Percentiles rank a stretch among this genome's conserved stretches.
Conservation (phyloP, 2,888 invertebrate species). For the Pilophorus perplexus region DNA sequence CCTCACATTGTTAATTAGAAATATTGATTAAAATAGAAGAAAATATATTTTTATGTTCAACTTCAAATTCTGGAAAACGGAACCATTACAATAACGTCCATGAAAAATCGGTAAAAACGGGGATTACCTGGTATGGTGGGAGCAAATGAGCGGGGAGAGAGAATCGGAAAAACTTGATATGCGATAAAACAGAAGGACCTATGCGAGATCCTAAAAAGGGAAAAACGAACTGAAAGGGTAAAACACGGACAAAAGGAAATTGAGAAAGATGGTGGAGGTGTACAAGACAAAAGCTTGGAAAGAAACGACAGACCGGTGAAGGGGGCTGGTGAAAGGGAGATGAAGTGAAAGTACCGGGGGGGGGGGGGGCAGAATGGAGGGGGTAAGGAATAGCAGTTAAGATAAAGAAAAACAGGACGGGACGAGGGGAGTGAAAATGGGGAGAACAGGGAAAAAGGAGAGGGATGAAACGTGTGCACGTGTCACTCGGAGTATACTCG, state of each 20-base stretch:
- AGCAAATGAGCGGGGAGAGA: too few relatives aligned
- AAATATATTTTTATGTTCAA: too few relatives aligned
- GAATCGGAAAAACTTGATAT: too few relatives aligned
- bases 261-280: neutral
- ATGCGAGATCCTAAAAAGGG: neutral
- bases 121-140: too few relatives aligned
- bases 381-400: constrained; percentile 12
- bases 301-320: too few relatives aligned
- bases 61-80: too few relatives aligned
- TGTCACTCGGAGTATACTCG: constrained; percentile 40
- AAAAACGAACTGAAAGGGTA: constrained; percentile 10
- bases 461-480: constrained; percentile 41
- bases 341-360: neutral
- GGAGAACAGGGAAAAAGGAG: constrained; percentile 18
- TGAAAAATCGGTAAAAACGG: too few relatives aligned
- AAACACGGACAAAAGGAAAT: constrained; percentile 28
- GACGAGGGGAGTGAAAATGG: constrained; percentile 25
- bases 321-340: neutral
- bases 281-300: constrained; percentile 10
- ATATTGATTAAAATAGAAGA: too few relatives aligned
- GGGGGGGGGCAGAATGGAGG: neutral
- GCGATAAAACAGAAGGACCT: too few relatives aligned
- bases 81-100: too few relatives aligned
- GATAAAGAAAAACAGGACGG: constrained; percentile 32
- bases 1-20: too few relatives aligned